These are phyloP conservation scores for Hassar affinis DNA, from an alignment of 2,113 vertebrate genomes.

Conservation along the genomic window DNA sequence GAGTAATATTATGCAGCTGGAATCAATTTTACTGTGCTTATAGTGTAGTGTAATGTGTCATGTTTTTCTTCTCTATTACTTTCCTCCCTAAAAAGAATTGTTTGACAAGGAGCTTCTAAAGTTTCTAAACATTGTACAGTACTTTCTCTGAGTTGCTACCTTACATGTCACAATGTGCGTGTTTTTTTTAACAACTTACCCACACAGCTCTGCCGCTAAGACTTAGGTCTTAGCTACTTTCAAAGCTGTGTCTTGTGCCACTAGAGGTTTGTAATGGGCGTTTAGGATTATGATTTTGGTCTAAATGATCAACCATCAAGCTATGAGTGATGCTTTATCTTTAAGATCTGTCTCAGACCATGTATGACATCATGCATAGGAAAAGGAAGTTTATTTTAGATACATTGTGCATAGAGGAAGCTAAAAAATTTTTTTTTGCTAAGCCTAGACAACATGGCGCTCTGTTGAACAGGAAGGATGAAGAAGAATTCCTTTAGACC, in stretches of 20 bases:
- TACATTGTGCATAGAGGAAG: slow-evolving; percentile 5
- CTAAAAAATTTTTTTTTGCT: background rate
- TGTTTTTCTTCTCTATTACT: background rate
- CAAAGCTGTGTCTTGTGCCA: background rate
- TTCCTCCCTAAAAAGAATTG: background rate
- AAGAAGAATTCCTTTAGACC: slow-evolving; percentile 21
- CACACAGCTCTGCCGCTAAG: background rate
- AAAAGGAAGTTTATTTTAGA: slow-evolving; percentile 13
- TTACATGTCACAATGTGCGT: background rate
- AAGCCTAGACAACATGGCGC: background rate
- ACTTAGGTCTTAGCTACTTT: background rate
- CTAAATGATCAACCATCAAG: background rate
- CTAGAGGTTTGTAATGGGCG: background rate
- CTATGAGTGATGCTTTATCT: background rate
- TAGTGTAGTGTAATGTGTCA: background rate
- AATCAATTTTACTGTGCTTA: background rate
- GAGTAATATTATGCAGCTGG: background rate
- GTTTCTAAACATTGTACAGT: background rate
- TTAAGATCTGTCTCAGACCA: background rate
- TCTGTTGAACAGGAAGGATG: slow-evolving; percentile 21
- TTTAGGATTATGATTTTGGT: background rate
- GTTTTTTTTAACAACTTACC: background rate
- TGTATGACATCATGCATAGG: background rate
- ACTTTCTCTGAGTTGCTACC: background rate
- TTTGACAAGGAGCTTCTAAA: slow-evolving; percentile 8